Base-by-base conservation (phyloP, 2,113 vertebrate genomes). In the Dromiciops gliroides region DNA sequence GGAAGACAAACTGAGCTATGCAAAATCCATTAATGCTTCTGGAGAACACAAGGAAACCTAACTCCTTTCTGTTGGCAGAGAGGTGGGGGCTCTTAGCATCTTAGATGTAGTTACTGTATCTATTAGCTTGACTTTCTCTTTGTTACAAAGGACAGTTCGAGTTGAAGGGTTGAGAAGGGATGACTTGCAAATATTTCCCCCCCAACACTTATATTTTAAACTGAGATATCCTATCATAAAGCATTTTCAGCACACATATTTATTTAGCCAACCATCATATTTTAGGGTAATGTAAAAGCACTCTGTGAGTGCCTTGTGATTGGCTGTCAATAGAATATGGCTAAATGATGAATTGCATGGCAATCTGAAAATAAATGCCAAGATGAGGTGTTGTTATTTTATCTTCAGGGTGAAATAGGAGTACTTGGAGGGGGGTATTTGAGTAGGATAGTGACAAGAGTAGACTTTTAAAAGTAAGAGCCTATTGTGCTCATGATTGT, bases 361-460 rank as follows among this genome's bases (percentile, higher is more conserved):
- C 51, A 94, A 89, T 95, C 96, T 92, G 52, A 92, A 95, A 53
- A 93, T 92, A 53, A 83, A 44, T 83, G 67, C 67, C 37, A 44
- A 16, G 16, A 8, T n/a, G 16, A 83, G 3, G 37, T 44, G 67
- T 83, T 83, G 37, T 8, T 23, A 83, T 44, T 83, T 83, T 44
- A 44, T 83, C 67, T 19, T 44, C n/a, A 83, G 44, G 67, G 16
- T 7, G n/a, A n/a, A 23, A 44, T 44, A 75, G 37, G 37, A 75
- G 6, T 75, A 75, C 37, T 75, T n/a, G 14, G 37, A 14, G 5
- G 19, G 37, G 25, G 5, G 19, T 75, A 44, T n/a, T 83, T n/a
- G n/a, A 44, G 60, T 28, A 4, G 4, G 67, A 83, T 0, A 83
- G 16, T n/a, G 37, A 75, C 67, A 83, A 44, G 67, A 22, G 22